A percentile compares a stretch with the other conserved stretches of the same genome.
Evolutionary conservation across 2,888 invertebrate species (phyloP).

Genomic region (Odontocolon sp.): DNA sequence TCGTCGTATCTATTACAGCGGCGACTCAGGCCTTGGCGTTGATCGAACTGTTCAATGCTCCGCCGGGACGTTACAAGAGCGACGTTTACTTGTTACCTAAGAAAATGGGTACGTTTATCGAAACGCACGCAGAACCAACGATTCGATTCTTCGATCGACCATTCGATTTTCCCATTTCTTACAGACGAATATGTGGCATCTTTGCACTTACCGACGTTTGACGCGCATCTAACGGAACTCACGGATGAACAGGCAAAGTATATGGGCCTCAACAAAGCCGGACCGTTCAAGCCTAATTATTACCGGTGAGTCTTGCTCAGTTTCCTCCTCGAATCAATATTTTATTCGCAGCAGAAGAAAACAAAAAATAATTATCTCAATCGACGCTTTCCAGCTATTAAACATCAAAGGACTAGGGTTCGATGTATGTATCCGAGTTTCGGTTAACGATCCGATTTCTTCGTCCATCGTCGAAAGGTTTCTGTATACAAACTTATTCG

Average conservation of each 20-base stretch:
- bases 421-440: too few relatives aligned
- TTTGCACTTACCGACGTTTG: conserved; percentile 97
- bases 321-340: not conserved
- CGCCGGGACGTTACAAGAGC: conserved; percentile 95
- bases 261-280: conserved; percentile 97
- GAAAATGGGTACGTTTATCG: conserved; percentile 96
- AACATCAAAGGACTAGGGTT: too few relatives aligned
- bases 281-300: conserved; percentile 99
- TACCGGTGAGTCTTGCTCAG: conserved; percentile 87
- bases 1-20: conserved; percentile 98
- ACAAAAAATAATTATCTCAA: too few relatives aligned
- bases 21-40: conserved; percentile 98
- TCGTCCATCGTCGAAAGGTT: not conserved
- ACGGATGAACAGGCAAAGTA: conserved; percentile 99
- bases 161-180: conserved; percentile 47
- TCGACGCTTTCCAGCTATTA: too few relatives aligned
- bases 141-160: too few relatives aligned
- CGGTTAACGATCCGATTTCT: not conserved
- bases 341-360: too few relatives aligned
- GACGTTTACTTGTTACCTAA: conserved; percentile 99
- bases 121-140: too few relatives aligned
- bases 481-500: not conserved
- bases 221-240: conserved; percentile 97
- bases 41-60: conserved; percentile 98
- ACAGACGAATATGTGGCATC: conserved; percentile 98